Evolutionary conservation across 2,797 vertebrate species (phyloP).

Genomic region (Danio albolineatus): DNA sequence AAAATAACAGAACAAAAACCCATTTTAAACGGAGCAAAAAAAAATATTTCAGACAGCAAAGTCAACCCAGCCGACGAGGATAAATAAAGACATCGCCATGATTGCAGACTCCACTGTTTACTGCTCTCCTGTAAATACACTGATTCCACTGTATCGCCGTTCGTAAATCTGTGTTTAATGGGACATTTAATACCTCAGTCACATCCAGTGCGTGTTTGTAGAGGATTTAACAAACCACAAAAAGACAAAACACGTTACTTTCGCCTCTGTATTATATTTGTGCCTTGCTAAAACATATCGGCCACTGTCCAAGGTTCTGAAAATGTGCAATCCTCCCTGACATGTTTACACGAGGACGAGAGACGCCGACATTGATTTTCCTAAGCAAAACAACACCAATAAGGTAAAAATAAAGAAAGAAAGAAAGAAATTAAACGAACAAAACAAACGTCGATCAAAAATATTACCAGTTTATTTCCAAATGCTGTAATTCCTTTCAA

Average conservation of each 20-base stretch:
- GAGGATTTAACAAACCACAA: background rate
- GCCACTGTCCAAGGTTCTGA: constrained; percentile 68
- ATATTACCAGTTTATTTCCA: background rate
- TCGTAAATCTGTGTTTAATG: background rate
- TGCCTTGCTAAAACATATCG: constrained; percentile 28
- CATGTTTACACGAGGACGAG: constrained; percentile 2
- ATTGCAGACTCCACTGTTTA: constrained; percentile 24
- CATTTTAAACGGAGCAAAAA: background rate
- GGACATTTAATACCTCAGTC: background rate
- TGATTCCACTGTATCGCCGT: background rate
- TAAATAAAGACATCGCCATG: constrained; percentile 29
- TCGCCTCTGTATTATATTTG: constrained; percentile 20
- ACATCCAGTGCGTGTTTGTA: background rate
- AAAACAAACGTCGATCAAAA: background rate
- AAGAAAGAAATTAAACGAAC: background rate
- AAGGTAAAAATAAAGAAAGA: too few relatives aligned
- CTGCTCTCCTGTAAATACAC: constrained; percentile 16
- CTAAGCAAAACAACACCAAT: background rate
- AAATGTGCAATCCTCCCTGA: constrained; percentile 44
- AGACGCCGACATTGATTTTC: background rate
- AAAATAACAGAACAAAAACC: background rate
- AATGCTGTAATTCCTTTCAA: background rate
- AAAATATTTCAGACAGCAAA: background rate
- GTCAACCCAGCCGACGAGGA: background rate
- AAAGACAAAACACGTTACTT: background rate